Evolutionary conservation across 2,888 invertebrate species (phyloP).

Genomic region (Epirrita christyi): DNA sequence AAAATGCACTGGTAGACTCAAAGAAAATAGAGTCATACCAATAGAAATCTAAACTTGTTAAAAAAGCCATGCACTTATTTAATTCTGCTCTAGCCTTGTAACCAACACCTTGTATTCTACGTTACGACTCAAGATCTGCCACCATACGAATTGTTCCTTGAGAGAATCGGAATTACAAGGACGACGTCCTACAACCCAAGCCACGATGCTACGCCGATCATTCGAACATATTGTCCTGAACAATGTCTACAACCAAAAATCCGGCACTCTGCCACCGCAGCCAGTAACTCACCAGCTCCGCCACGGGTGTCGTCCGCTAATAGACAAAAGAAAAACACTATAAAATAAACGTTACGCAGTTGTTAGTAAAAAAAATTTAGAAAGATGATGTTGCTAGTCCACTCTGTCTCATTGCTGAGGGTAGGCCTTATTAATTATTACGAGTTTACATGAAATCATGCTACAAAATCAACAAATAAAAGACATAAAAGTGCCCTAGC

Average conservation of each 20-base stretch:
- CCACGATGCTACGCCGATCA: background rate
- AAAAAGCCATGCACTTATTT: background rate
- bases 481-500: no score
- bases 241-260: conserved; percentile 10
- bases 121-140: conserved; percentile 1
- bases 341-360: conserved; percentile 24
- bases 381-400: background rate
- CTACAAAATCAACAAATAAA: no score
- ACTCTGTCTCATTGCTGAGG: background rate
- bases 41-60: background rate
- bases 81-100: background rate
- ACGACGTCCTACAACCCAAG: conserved; percentile 13
- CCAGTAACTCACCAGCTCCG: conserved; percentile 25
- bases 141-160: conserved; percentile 5
- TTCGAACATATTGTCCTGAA: conserved; percentile 9
- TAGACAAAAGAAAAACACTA: conserved; percentile 26
- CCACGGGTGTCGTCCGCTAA: conserved; percentile 24
- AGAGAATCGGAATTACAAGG: conserved; percentile 10
- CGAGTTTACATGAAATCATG: no score
- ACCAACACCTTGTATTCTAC: background rate
- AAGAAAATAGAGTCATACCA: background rate
- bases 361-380: background rate
- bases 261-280: conserved; percentile 14
- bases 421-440: no score
- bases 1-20: background rate